Base-by-base conservation (phyloP, 2,797 vertebrate species). In the Odontamblyopus rebecca region DNA sequence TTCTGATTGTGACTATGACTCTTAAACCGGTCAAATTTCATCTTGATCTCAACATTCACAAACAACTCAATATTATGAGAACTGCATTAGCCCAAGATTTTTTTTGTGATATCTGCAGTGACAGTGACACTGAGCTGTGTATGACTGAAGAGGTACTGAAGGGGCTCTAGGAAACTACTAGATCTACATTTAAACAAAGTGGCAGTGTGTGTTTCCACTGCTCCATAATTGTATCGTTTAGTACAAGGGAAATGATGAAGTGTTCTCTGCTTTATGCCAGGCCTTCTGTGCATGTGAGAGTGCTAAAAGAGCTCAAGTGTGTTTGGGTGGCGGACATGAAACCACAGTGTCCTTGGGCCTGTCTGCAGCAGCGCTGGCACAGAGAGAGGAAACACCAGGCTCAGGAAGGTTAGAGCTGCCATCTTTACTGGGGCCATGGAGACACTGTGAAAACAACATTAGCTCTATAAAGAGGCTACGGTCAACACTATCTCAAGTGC, bases 291-390 rank as follows among this genome's bases (percentile, higher is more conserved):
- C 80, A 81, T 81, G 51, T 71, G 77, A 79, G 87, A 38, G 61
- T 79, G 82, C 87, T 86, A 75, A 85, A 86, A 89, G 82, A 82
- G 83, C 77, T 72, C 81, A 86, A 85, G 74, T 77, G 76, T 88
- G 79, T 91, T 88, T 87, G 78, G 86, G 87, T 82, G 84, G 88
- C 73, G 83, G 78, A 89, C 83, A 78, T 84, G 80, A 90, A 89
- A 91, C 90, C 89, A 12, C 89, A 86, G 84, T 89, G 88, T 91
- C 87, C 89, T 91, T 90, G 89, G 80, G 86, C 38, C 74, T 79
- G 70, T 82, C 75, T 87, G 70, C 68, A 73, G 71, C 67, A 75
- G 76, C 2, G 77, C 78, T 86, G 83, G 85, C 82, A 84, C 78
- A 72, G 84, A 79, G 44, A 75, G 68, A 74, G 86, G 82, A 89